phyloP scores from a whole-genome alignment of 2,113 vertebrate species.

The Scatophagus argus region DNA sequence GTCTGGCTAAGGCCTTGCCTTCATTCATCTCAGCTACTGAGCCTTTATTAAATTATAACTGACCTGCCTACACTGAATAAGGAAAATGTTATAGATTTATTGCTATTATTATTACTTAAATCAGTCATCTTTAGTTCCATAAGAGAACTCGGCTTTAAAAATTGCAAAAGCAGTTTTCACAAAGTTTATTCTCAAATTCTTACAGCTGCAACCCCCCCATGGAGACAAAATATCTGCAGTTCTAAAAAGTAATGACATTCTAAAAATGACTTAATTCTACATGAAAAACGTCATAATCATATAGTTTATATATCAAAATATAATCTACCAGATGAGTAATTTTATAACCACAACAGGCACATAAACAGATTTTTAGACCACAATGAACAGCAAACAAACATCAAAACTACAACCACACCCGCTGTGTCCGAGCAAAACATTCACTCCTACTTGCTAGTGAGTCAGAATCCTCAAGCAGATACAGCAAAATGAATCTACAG shows the following conservation, averaged over 20 bases:
- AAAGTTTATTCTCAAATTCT: not conserved
- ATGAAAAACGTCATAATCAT: not conserved
- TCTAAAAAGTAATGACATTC: not conserved
- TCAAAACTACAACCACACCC: constrained; percentile 42
- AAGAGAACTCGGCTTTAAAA: not conserved
- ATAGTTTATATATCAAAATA: not conserved
- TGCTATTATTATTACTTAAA: not conserved
- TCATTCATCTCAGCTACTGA: constrained; percentile 13
- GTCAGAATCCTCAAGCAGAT: constrained; percentile 51
- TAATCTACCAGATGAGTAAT: constrained; percentile 16
- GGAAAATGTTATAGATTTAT: not conserved
- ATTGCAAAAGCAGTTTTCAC: not conserved
- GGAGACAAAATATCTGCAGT: not conserved
- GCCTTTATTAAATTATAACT: constrained; percentile 27
- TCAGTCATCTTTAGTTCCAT: not conserved
- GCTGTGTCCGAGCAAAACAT: constrained; percentile 53
- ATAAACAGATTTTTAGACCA: constrained; percentile 2
- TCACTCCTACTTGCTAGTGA: constrained; percentile 66
- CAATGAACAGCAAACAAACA: constrained; percentile 6
- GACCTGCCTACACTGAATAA: not conserved
- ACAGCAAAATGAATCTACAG: constrained; percentile 31
- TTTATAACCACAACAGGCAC: constrained; percentile 28
- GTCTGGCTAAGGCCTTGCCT: constrained; percentile 41
- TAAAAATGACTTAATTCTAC: not conserved
- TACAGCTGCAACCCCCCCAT: not conserved